These are phyloP conservation scores for Ariolimax columbianus DNA, from an alignment of 2,888 invertebrate species.

Conservation along the genomic window DNA sequence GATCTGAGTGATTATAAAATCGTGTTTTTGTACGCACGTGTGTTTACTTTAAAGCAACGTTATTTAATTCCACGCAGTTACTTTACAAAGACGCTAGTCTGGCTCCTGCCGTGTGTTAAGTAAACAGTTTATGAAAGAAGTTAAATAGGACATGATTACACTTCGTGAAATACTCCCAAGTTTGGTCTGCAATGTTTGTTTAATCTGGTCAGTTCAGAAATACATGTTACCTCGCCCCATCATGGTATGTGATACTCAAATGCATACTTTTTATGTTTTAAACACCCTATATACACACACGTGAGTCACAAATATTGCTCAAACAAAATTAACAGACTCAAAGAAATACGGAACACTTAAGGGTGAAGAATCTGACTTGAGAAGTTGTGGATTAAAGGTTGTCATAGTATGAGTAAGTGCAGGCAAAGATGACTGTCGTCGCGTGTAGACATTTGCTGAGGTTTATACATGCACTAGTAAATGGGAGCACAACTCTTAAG, in stretches of 20 bases:
- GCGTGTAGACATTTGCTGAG: too few species aligned
- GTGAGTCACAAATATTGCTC: background rate
- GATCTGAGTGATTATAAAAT: too few species aligned
- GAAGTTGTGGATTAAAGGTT: background rate
- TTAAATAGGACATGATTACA: background rate
- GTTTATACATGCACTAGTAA: too few species aligned
- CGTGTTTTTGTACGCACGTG: too few species aligned
- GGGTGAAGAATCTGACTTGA: background rate
- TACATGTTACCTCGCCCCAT: background rate
- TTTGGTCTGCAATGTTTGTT: background rate
- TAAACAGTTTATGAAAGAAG: conserved; percentile 2
- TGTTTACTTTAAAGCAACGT: too few species aligned
- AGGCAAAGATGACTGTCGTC: too few species aligned
- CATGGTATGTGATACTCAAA: background rate
- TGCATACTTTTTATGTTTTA: background rate
- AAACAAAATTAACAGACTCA: background rate
- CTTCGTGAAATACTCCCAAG: background rate
- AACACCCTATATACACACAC: background rate
- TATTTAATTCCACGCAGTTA: too few species aligned
- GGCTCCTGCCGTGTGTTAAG: too few species aligned
- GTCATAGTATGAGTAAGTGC: background rate
- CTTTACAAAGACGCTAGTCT: too few species aligned
- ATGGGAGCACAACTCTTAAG: too few species aligned
- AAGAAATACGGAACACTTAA: background rate
- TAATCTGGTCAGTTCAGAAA: background rate